Evolutionary conservation across 2,797 vertebrate genomes (phyloP).

Genomic region (Prionace glauca): DNA sequence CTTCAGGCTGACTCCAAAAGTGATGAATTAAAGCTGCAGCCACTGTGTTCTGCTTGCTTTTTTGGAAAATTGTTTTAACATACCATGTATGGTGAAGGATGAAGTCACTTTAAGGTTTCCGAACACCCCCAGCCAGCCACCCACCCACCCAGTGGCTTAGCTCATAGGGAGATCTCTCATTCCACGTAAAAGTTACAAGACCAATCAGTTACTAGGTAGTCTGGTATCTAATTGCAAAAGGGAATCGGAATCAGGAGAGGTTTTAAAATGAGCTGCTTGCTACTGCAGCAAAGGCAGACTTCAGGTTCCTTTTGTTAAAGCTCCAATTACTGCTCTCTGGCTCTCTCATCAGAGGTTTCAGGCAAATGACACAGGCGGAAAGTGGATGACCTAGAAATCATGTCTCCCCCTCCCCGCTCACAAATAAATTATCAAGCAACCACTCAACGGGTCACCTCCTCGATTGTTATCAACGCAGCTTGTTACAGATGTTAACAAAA

Average conservation of each 20-base stretch:
- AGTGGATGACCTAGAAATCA: not conserved
- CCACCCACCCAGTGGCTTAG: not conserved
- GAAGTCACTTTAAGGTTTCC: conserved; percentile 39
- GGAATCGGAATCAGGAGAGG: not conserved
- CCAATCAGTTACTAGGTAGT: not conserved
- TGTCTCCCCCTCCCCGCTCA: not conserved
- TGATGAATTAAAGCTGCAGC: conserved; percentile 68
- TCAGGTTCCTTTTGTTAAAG: not conserved
- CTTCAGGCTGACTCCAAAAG: conserved; percentile 59
- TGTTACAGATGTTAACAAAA: not conserved
- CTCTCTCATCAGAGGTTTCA: not conserved
- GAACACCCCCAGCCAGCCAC: conserved; percentile 34
- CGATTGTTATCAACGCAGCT: not conserved
- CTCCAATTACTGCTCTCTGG: conserved; percentile 2
- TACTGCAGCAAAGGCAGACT: not conserved
- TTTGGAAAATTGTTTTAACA: conserved; percentile 55
- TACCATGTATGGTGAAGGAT: conserved; percentile 62
- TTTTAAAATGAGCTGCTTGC: not conserved
- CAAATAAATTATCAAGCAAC: not conserved
- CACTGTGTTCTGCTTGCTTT: conserved; percentile 50
- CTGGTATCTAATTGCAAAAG: not conserved
- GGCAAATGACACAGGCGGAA: not conserved
- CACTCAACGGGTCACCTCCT: not conserved
- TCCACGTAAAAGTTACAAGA: conserved; percentile 8
- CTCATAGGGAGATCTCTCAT: not conserved